These are phyloP conservation scores for Galbula dea DNA, from an alignment of 2,113 vertebrate species.

Conservation along the genomic window DNA sequence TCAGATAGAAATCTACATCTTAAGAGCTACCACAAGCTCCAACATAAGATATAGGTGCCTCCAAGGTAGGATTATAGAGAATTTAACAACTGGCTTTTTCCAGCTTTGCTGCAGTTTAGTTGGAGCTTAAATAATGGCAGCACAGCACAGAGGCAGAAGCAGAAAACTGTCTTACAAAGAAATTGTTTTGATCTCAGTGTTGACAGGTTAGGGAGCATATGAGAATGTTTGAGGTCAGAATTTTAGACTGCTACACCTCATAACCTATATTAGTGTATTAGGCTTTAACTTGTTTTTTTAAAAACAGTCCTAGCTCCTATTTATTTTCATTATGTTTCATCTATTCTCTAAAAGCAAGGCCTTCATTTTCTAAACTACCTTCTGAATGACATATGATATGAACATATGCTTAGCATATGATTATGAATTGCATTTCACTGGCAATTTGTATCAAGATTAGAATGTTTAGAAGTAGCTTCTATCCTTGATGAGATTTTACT, in stretches of 20 bases:
- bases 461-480: background rate
- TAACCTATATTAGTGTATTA: background rate
- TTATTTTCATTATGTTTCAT: background rate
- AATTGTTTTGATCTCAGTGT: background rate
- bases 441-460: background rate
- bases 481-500: background rate
- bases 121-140: background rate
- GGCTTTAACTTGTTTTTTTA: background rate
- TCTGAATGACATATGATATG: background rate
- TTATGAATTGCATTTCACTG: background rate
- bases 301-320: background rate
- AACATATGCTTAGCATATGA: too few species aligned
- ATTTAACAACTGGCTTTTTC: background rate
- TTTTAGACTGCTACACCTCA: background rate
- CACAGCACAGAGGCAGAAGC: background rate
- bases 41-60: fast-evolving
- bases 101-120: background rate
- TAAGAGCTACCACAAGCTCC: background rate
- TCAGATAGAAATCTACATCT: background rate
- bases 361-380: background rate
- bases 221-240: background rate
- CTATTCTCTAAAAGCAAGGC: background rate
- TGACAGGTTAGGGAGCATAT: background rate
- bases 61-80: background rate
- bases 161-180: background rate